phyloP scores from a whole-genome alignment of 2,888 invertebrate genomes.

The Lithophane socia region DNA sequence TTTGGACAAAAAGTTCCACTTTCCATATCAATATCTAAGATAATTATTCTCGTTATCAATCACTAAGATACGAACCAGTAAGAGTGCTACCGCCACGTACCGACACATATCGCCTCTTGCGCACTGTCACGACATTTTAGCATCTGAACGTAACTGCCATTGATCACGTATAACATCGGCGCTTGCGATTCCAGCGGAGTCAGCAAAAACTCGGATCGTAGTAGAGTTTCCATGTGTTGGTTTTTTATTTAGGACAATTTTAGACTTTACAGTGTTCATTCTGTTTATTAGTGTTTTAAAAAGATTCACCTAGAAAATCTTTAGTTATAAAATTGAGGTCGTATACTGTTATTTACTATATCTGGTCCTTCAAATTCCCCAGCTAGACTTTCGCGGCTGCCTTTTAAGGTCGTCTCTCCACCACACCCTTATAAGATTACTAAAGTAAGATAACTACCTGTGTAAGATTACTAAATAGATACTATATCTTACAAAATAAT shows the following conservation, averaged over 20 bases:
- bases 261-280: not conserved
- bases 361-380: too few relatives aligned
- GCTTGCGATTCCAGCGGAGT: conserved; percentile 54
- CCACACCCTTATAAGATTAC: too few relatives aligned
- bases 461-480: not conserved
- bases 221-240: conserved; percentile 50
- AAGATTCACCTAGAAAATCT: not conserved
- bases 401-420: not conserved
- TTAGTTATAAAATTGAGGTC: not conserved
- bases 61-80: conserved; percentile 80
- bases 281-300: not conserved
- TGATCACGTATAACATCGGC: conserved; percentile 75
- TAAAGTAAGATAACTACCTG: too few relatives aligned
- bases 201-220: conserved; percentile 65
- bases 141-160: conserved; percentile 61
- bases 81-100: conserved; percentile 78
- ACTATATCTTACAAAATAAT: not conserved
- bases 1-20: conserved; percentile 14
- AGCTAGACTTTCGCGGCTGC: not conserved
- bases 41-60: conserved; percentile 48
- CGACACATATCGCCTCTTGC: conserved; percentile 77
- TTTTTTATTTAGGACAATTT: conserved; percentile 27
- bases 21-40: conserved; percentile 21
- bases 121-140: conserved; percentile 78
- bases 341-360: not conserved